phyloP scores from a whole-genome alignment of 2,888 invertebrate species.

The Drosophila putrida region DNA sequence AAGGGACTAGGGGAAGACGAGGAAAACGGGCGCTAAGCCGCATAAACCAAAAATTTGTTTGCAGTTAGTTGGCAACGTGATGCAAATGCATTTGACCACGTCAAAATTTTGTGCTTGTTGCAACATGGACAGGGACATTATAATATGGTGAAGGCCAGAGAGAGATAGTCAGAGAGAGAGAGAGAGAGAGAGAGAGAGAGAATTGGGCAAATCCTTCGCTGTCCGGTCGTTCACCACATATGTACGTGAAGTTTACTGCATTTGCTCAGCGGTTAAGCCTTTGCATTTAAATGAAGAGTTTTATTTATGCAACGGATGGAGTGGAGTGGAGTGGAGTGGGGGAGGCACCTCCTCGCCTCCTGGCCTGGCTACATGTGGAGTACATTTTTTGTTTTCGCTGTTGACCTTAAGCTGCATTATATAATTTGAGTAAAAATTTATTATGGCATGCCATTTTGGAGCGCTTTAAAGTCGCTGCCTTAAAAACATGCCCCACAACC shows the following conservation, averaged over 20 bases:
- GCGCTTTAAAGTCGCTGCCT: constrained; percentile 29
- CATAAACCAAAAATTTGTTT: constrained; percentile 66
- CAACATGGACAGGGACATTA: constrained; percentile 39
- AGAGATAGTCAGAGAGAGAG: not conserved
- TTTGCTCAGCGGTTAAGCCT: constrained; percentile 57
- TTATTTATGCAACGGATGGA: constrained; percentile 57
- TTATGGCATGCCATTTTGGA: constrained; percentile 35
- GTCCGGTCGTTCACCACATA: constrained; percentile 37
- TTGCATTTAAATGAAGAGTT: constrained; percentile 71
- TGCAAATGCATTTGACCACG: constrained; percentile 72
- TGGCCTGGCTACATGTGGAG: constrained; percentile 7
- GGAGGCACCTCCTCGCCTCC: not conserved
- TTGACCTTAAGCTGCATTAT: constrained; percentile 17
- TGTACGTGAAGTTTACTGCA: constrained; percentile 55
- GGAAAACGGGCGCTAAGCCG: constrained; percentile 44
- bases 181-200: not conserved
- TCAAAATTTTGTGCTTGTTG: constrained; percentile 50
- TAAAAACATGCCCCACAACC: too few relatives aligned
- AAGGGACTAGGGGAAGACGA: not conserved
- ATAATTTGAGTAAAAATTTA: constrained; percentile 49
- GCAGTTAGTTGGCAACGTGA: constrained; percentile 62
- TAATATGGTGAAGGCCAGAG: not conserved
- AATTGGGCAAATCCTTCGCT: constrained; percentile 11
- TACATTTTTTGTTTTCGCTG: not conserved
- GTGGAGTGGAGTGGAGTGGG: not conserved